Base-by-base conservation (phyloP, 53 echinoderm and acorn worm genomes). In the Hippasteria phrygiana region DNA sequence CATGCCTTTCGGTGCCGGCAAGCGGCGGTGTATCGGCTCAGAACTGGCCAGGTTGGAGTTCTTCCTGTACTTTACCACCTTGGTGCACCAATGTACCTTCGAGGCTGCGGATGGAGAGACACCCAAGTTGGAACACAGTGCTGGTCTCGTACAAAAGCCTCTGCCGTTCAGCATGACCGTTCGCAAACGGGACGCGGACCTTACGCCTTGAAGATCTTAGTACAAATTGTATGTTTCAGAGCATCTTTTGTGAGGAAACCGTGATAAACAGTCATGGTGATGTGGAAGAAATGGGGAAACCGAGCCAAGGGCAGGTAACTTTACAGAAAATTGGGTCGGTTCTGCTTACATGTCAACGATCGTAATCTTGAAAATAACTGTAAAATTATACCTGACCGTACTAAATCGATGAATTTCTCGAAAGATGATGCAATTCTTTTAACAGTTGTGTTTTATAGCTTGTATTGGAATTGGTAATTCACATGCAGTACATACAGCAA, bases 11-110 rank as follows among this genome's bases (percentile, higher is more conserved):
- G 87, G 92, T 16, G 87, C 63, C 8, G 94, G 94, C 3, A 84
- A 88, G 47, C 87, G 94, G 16, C 90, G 94, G 5, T 94, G 92
- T 43, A 42, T 94, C 35, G 94, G 94, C 14, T 89, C 89, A 0
- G 90, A 90, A 32, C 82, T 94, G 26, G 94, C 94, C 27, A 78
- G 70, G 27, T 48, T 87, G 70, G 94, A 94, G 54, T 65, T 92
- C 37, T 94, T 94, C 77, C 37, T 94, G 10, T 94, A 87, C 74
- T 90, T 87, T 62, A 74, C 94, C 12, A 71, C 63, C 48, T 31
- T 94, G 41, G 35, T 94, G 36, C 94, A 94, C 37, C 94, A 90
- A 36, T 94, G 94, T 66, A 62, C 53, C 22, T 81, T 94, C 38
- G 75, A 70, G 29, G 83, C 70, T 18, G 72, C 73, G 0, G 71